A percentile compares a stretch with the other conserved stretches of the same genome.
These are phyloP conservation scores for Prolemur simus DNA, from an alignment of 2,113 vertebrate species.

Conservation along the genomic window DNA sequence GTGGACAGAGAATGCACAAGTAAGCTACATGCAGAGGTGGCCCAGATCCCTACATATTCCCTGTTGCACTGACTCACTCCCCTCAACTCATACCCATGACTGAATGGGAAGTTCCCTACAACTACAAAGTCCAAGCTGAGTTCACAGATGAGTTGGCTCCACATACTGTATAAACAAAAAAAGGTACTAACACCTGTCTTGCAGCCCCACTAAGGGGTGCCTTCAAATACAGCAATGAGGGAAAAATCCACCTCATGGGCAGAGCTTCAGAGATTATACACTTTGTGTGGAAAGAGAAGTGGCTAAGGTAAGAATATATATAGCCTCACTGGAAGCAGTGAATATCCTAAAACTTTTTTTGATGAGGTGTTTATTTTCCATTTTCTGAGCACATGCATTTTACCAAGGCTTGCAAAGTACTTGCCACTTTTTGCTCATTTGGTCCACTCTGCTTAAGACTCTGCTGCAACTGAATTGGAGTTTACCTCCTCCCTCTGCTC, in stretches of 20 bases:
- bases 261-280: background rate
- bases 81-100: background rate
- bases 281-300: background rate
- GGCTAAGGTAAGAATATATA: background rate
- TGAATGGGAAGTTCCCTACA: background rate
- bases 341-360: background rate
- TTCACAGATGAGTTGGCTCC: background rate
- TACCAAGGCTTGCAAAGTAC: background rate
- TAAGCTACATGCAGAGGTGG: background rate
- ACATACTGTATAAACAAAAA: background rate
- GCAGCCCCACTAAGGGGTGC: background rate
- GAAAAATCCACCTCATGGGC: background rate
- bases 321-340: background rate
- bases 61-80: background rate
- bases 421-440: background rate
- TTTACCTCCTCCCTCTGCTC: background rate
- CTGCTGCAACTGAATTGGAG: background rate
- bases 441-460: background rate
- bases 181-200: background rate
- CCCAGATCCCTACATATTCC: background rate
- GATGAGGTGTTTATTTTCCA: background rate
- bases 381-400: background rate
- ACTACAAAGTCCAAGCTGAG: background rate
- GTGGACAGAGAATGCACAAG: background rate
- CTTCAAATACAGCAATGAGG: background rate